Percentiles rank a stretch among this genome's conserved stretches.
These are phyloP conservation scores for Canis aureus DNA, from an alignment of 2,113 vertebrate genomes.

Conservation along the genomic window DNA sequence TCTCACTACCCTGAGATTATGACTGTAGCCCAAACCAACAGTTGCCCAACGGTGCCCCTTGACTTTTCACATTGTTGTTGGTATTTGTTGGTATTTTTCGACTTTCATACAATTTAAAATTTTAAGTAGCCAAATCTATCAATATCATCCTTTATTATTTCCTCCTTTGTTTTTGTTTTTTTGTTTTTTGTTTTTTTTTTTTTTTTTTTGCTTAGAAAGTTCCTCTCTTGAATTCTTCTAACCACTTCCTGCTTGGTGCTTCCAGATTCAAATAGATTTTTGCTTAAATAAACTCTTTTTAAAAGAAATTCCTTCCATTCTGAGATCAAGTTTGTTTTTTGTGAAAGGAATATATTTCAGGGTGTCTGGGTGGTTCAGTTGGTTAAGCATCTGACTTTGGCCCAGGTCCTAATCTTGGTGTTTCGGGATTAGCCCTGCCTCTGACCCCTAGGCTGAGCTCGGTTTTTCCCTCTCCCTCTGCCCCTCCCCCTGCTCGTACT, in stretches of 20 bases:
- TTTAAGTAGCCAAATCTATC: not conserved
- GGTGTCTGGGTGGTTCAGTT: not conserved
- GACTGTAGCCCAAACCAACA: not conserved
- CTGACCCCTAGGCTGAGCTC: not conserved
- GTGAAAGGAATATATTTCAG: not conserved
- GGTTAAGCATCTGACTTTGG: not conserved
- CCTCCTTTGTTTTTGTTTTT: not conserved
- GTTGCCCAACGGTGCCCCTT: not conserved
- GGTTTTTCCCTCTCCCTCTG: not conserved
- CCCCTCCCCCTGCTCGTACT: not conserved
- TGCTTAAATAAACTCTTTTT: constrained; percentile 43
- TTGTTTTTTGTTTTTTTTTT: not conserved
- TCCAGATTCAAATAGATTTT: not conserved
- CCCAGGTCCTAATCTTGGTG: not conserved
- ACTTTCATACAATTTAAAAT: not conserved
- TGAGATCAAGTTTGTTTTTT: not conserved
- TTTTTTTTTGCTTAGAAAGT: not conserved
- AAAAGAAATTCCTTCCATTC: not conserved
- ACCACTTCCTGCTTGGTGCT: not conserved
- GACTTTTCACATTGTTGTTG: not conserved
- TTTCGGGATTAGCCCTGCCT: not conserved
- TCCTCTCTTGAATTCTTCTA: not conserved
- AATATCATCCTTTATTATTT: not conserved
- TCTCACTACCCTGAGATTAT: not conserved
- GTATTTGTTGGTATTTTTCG: not conserved